phyloP scores from a whole-genome alignment of 2,113 vertebrate genomes.

The Guaruba guarouba region DNA sequence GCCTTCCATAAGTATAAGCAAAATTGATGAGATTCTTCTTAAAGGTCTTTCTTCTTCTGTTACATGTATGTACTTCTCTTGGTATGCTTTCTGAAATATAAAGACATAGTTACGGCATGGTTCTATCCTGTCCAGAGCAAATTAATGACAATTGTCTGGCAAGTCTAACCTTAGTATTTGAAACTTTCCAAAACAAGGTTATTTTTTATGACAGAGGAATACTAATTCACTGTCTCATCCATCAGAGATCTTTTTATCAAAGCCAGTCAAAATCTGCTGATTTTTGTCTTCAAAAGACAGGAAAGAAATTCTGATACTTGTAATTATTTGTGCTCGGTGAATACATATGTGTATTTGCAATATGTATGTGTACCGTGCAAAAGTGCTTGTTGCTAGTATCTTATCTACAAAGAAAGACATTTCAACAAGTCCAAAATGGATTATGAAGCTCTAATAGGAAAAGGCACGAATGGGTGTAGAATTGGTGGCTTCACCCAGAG shows the following conservation, averaged over 20 bases:
- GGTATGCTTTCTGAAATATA: neutral
- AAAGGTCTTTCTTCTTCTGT: neutral
- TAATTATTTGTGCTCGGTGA: neutral
- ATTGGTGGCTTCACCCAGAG: neutral
- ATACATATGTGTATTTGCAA: neutral
- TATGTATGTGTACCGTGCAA: neutral
- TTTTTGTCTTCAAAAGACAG: neutral
- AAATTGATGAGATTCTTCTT: neutral
- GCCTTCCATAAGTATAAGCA: neutral
- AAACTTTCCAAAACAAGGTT: neutral
- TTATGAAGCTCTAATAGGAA: neutral
- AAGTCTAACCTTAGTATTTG: neutral
- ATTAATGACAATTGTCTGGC: neutral
- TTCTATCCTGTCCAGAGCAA: neutral
- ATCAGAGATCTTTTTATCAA: neutral
- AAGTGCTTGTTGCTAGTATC: neutral
- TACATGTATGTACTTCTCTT: neutral
- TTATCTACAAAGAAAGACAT: neutral
- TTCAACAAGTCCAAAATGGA: accelerated
- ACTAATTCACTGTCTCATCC: neutral
- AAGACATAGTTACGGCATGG: neutral
- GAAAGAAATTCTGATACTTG: neutral
- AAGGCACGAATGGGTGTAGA: neutral
- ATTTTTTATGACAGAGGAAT: neutral
- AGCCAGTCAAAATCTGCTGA: neutral